A percentile compares a stretch with the other conserved stretches of the same genome.
Conservation (phyloP, 2,888 invertebrate genomes). For the Melanchra persicariae region DNA sequence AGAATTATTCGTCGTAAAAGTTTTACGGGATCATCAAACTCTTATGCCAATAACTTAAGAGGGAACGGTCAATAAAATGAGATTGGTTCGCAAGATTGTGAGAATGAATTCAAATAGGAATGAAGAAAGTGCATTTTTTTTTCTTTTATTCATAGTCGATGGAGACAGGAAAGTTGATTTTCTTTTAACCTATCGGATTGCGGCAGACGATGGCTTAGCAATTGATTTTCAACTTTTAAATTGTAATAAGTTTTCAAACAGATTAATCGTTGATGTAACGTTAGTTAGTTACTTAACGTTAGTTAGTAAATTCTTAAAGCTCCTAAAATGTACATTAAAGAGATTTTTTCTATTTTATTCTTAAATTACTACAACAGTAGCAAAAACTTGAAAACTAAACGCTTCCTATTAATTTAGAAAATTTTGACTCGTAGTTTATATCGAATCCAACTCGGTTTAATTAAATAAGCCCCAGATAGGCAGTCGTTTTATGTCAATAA, state of each 20-base stretch:
- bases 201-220: neutral
- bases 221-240: neutral
- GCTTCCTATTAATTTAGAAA: neutral
- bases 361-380: no score
- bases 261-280: neutral
- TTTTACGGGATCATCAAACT: constrained; percentile 68
- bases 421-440: neutral
- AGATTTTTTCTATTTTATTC: no score
- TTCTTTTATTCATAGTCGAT: neutral
- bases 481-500: no score
- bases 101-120: constrained; percentile 37
- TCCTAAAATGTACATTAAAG: no score
- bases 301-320: no score
- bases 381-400: no score
- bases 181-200: neutral
- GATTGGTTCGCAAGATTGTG: constrained; percentile 62
- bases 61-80: constrained; percentile 58
- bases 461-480: no score
- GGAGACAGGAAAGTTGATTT: constrained; percentile 4
- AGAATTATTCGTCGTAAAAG: constrained; percentile 65
- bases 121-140: constrained; percentile 28
- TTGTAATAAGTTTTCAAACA: neutral
- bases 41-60: constrained; percentile 63
- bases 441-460: no score
- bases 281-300: no score